Percentiles rank a stretch among this genome's conserved stretches.
These are phyloP conservation scores for Trichosurus vulpecula DNA, from an alignment of 2,797 vertebrate species.

Conservation along the genomic window DNA sequence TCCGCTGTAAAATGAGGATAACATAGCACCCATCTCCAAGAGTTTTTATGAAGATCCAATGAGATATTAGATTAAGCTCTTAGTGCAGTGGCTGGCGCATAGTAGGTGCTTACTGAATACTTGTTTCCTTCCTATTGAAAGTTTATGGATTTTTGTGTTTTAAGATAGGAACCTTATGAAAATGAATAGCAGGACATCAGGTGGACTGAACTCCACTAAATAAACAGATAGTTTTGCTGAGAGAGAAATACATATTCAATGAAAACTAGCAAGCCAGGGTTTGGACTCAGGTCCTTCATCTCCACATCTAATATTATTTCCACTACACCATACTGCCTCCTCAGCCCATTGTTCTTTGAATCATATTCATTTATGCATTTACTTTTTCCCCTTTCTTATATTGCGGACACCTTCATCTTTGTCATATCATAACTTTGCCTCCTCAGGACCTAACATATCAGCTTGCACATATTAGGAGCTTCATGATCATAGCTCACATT, in stretches of 20 bases:
- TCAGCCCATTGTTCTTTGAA: not conserved
- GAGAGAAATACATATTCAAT: not conserved
- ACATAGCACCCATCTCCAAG: not conserved
- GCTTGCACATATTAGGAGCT: not conserved
- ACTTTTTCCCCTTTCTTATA: not conserved
- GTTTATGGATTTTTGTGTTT: not conserved
- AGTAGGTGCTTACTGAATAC: not conserved
- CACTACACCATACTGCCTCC: not conserved
- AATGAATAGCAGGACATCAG: not conserved
- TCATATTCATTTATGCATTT: not conserved
- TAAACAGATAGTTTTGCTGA: not conserved
- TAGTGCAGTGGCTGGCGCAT: not conserved
- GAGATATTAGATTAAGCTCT: not conserved
- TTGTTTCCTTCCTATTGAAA: not conserved
- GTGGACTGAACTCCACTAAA: not conserved
- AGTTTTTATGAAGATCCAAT: not conserved
- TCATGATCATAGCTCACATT: not conserved
- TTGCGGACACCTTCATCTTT: not conserved
- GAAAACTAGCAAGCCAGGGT: not conserved
- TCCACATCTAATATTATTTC: not conserved
- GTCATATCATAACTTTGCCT: not conserved
- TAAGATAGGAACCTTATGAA: not conserved
- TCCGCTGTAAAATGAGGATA: not conserved
- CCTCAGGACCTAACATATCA: not conserved
- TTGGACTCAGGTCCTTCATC: not conserved